Evolutionary conservation across 1,140 invertebrate species (phyloP), one percentile per base, ranked within the genome.

Genomic region (Bilobella aurantiaca): DNA sequence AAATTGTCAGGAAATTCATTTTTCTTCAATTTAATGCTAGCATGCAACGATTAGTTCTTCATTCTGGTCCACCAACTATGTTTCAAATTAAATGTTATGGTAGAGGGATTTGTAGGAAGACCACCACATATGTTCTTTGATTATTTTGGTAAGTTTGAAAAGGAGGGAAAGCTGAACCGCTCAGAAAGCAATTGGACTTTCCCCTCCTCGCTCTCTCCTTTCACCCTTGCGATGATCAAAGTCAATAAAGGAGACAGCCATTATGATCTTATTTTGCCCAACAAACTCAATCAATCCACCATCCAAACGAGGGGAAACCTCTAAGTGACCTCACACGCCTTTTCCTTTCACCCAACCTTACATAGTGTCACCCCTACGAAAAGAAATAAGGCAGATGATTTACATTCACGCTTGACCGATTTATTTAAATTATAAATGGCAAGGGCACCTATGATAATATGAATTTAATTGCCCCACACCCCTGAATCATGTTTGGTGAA

Each of bases 401-500:
- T 53, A 53, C n/a, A n/a, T n/a, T n/a, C n/a, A n/a, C n/a, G n/a
- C 12, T 53, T 53, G 49, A 53, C 49, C 49, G 25, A 42, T 42
- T 12, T 12, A 42, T 42, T 42, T 42, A 8, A 53, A 53, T 53
- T 53, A 53, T 5, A 53, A 53, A 42, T 8, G 37, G 37, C 37
- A 42, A n/a, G 37, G n/a, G n/a, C n/a, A n/a, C n/a, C n/a, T n/a
- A n/a, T n/a, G n/a, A n/a, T n/a, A n/a, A n/a, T n/a, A n/a, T n/a
- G n/a, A n/a, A n/a, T n/a, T n/a, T n/a, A n/a, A n/a, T n/a, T n/a
- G n/a, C n/a, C n/a, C n/a, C n/a, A n/a, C n/a, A n/a, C n/a, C n/a
- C n/a, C n/a, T n/a, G n/a, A n/a, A n/a, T n/a, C n/a, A n/a, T n/a
- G n/a, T n/a, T n/a, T n/a, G n/a, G n/a, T n/a, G n/a, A n/a, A n/a